These are phyloP conservation scores for Pungitius pungitius DNA, from an alignment of 2,113 vertebrate genomes.

Conservation along the genomic window DNA sequence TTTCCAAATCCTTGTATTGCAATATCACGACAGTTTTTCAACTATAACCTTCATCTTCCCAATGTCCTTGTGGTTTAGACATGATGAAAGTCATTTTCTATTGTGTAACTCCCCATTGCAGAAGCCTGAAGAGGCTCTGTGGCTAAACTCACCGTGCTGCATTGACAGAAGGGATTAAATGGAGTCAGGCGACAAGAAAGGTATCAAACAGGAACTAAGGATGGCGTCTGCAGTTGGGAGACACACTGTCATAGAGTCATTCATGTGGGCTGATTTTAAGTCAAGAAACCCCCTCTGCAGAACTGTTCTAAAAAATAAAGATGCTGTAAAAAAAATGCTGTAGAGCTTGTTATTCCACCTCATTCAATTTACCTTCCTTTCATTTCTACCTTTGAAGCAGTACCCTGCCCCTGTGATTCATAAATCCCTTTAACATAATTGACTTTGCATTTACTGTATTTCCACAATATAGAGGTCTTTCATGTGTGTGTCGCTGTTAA, in stretches of 20 bases:
- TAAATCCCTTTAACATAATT: background rate
- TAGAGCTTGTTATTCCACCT: background rate
- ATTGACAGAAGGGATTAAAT: slow-evolving; percentile 21
- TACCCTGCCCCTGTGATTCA: background rate
- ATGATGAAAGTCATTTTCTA: slow-evolving; percentile 45
- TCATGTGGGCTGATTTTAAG: background rate
- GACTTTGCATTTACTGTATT: background rate
- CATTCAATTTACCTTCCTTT: background rate
- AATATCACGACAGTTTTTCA: slow-evolving; percentile 41
- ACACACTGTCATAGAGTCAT: background rate
- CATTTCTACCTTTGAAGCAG: background rate
- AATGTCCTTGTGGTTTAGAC: slow-evolving; percentile 36
- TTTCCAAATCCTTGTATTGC: slow-evolving; percentile 36
- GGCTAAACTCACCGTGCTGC: slow-evolving; percentile 17
- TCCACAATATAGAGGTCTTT: background rate
- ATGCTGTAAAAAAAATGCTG: background rate
- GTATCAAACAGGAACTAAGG: slow-evolving; percentile 6
- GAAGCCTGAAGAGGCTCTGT: slow-evolving; percentile 5
- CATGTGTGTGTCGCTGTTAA: background rate
- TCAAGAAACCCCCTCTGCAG: background rate
- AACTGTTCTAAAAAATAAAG: background rate
- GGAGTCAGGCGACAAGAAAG: slow-evolving; percentile 30
- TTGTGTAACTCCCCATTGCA: slow-evolving; percentile 2
- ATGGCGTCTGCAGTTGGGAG: background rate
- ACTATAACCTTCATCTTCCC: slow-evolving; percentile 42